Evolutionary conservation across 1,140 invertebrate genomes (phyloP).

Genomic region (Calephelis virginiensis): DNA sequence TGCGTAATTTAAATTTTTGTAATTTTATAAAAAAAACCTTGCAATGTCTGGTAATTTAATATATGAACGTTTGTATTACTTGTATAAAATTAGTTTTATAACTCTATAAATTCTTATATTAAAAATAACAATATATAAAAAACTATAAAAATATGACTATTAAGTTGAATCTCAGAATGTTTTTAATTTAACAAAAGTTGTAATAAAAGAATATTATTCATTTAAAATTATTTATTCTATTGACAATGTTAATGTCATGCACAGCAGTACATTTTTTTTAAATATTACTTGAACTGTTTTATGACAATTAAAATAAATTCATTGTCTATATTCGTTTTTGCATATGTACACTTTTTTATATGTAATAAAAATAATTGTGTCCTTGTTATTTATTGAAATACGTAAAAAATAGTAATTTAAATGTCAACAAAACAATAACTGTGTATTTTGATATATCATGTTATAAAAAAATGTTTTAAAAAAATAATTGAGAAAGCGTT

Average conservation of each 20-base stretch:
- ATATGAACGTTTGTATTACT: neutral
- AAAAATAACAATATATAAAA: too few relatives aligned
- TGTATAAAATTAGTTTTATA: too few relatives aligned
- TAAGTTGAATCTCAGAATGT: too few relatives aligned
- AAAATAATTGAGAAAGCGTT: too few relatives aligned
- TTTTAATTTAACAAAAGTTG: neutral
- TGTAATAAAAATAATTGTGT: neutral
- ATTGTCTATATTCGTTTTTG: too few relatives aligned
- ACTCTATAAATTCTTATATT: too few relatives aligned
- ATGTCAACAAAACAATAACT: neutral
- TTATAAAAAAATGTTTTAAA: neutral
- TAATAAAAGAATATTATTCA: too few relatives aligned
- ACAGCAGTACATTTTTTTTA: too few relatives aligned
- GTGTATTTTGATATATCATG: slow-evolving; percentile 16
- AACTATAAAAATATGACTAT: too few relatives aligned
- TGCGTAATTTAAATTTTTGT: neutral
- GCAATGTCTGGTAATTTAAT: neutral
- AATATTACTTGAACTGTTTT: slow-evolving; percentile 5
- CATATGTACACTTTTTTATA: too few relatives aligned
- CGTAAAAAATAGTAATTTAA: neutral
- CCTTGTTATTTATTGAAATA: neutral
- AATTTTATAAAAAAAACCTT: neutral
- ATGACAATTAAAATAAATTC: neutral
- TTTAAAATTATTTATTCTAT: neutral
- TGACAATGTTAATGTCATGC: too few relatives aligned